Base-by-base conservation (phyloP, 2,888 invertebrate species). In the Lochmaea crataegi region DNA sequence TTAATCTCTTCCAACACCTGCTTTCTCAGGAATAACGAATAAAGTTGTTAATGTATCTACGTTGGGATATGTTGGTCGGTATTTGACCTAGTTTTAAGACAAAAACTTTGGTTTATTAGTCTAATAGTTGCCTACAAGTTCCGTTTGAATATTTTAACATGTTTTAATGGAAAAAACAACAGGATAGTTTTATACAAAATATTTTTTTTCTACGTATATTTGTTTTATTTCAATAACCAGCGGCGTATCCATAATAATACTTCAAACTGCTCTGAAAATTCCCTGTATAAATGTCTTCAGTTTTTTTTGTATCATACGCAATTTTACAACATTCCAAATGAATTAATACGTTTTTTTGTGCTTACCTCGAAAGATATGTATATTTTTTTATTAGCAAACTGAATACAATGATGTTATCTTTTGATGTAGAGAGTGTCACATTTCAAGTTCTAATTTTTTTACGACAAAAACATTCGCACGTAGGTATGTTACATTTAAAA, bases 1-100 rank as follows among this genome's bases (percentile, higher is more conserved):
- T 73, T 70, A 64, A 69, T 71, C 65, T 68, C 22, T 42, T 53
- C 45, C 63, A 66, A 72, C 75, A 75, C 72, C 72, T 75, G 75
- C 68, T 69, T 71, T 72, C 64, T 75, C 68, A 53, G 71, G 63
- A 58, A 22, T n/a, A 60, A 48, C 67, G 58, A 67, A 67, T 67
- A 22, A 45, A 67, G 60, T 67, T 67, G 58, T 67, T 45, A 58
- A 67, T 58, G 58, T 67, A 22, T 32, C 32, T 32, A 22, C 14
- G n/a, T 42, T n/a, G 16, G 26, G n/a, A 58, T 42, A 42, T 67
- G 48, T 48, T 14, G 45, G 32, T 38, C n/a, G 14, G n/a, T 42
- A 58, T 48, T 58, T 67, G 67, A 67, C 67, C 67, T 16, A 67
- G 32, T 67, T 67, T 10, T 2, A 32, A 45, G 12, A 58, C 58